Evolutionary conservation across 2,888 invertebrate genomes (phyloP), one percentile per base, ranked within the genome.

Genomic region (Brachynemurus nebulosus): DNA sequence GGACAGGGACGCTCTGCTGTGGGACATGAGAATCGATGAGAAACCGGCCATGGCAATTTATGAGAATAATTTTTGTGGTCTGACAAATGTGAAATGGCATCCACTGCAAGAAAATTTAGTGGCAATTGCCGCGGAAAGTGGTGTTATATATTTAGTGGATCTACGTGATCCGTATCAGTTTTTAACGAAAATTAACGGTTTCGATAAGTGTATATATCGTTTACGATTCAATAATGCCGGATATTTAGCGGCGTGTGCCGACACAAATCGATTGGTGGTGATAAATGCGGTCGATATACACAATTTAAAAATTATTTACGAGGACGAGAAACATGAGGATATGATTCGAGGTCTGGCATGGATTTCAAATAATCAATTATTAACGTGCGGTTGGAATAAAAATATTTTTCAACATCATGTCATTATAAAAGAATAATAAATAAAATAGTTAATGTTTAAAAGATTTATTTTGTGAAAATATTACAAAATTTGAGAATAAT

Each of bases 41-140:
- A 16, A 14, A 14, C 16, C 14, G 14, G n/a, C 14, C 11, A 16
- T 12, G 12, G n/a, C 2, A 19, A 7, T 37, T 4, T 37, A 37
- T 37, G 6, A 16, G 20, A 37, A 37, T 20, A 20, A 37, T 17
- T 37, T 37, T 37, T 12, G 8, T 19, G 37, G 19, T 19, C 12
- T 37, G 6, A 37, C 37, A 37, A 20, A 20, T 9, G 12, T 37
- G 9, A 37, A 37, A 19, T 37, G 37, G 37, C 16, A 37, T 37
- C 37, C 37, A n/a, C n/a, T 7, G 12, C 8, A 20, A 3, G 30
- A 30, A 12, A 4, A 30, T 30, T 6, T 30, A 30, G n/a, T 30
- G 7, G 14, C 4, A 12, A 14, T 30, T n/a, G 14, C 30, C 2
- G 20, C 37, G 2, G 37, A 37, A 16, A 11, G 2, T n/a, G 37